A percentile compares a stretch with the other conserved stretches of the same genome.
These are phyloP conservation scores for Xenopus borealis DNA, from an alignment of 2,113 vertebrate species.

Conservation along the genomic window DNA sequence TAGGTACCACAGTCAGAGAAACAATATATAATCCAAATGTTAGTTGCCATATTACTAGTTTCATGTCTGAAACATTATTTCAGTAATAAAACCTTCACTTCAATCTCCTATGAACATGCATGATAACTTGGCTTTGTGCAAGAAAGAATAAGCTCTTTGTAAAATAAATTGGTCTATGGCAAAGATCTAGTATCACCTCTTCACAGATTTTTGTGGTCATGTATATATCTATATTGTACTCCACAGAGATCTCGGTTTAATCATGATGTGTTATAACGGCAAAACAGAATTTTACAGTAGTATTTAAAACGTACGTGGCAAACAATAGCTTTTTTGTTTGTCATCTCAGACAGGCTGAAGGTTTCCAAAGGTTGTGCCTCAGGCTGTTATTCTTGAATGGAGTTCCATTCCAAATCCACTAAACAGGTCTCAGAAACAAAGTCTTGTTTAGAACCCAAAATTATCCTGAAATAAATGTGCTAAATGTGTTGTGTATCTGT, in stretches of 20 bases:
- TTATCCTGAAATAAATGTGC: slow-evolving; percentile 1
- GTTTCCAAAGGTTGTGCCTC: slow-evolving; percentile 39
- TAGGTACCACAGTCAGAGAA: background rate
- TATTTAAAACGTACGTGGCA: slow-evolving; percentile 39
- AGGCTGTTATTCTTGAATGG: slow-evolving; percentile 31
- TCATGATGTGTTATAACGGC: slow-evolving; percentile 33
- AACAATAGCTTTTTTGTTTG: slow-evolving; percentile 43
- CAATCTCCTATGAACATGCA: background rate
- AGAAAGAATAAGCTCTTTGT: slow-evolving; percentile 5
- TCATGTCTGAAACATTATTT: background rate
- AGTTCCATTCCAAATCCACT: slow-evolving; percentile 26
- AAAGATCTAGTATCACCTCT: slow-evolving; percentile 19
- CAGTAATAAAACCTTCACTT: slow-evolving; percentile 10
- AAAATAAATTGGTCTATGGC: slow-evolving; percentile 16
- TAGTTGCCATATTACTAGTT: background rate
- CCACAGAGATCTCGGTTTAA: slow-evolving; percentile 22
- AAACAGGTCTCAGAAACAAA: background rate
- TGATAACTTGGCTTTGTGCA: background rate
- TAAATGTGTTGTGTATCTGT: background rate
- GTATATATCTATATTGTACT: slow-evolving; percentile 6
- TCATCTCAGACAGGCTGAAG: slow-evolving; percentile 32
- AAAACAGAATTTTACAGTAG: slow-evolving; percentile 42
- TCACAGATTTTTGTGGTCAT: background rate
- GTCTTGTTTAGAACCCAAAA: slow-evolving; percentile 21
- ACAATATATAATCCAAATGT: background rate